Percentiles rank a stretch among this genome's conserved stretches.
Evolutionary conservation across 92 coral and sea anemone genomes (phyloP).

Genomic region (Parazoanthus atlanticus): DNA sequence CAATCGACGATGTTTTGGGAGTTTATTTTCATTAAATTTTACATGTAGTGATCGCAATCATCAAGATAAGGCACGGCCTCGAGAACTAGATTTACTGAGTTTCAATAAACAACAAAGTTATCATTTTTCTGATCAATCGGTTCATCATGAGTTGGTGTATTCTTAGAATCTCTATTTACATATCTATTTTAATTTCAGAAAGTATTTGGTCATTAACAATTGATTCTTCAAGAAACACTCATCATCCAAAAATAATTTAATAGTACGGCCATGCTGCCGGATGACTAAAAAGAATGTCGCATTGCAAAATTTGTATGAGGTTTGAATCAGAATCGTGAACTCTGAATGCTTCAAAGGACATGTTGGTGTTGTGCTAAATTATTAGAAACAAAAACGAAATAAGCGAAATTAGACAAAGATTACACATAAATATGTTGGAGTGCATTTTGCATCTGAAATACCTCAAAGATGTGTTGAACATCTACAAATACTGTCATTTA

Average conservation of each 20-base stretch:
- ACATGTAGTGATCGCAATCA: slow-evolving; percentile 22
- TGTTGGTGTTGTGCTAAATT: background rate
- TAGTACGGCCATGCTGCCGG: background rate
- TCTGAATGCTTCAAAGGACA: background rate
- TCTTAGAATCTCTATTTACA: slow-evolving; percentile 27
- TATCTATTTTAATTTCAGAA: background rate
- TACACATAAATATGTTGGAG: background rate
- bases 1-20: background rate
- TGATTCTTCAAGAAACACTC: slow-evolving; percentile 2
- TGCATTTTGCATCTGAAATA: background rate
- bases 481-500: background rate
- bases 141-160: slow-evolving; percentile 12
- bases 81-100: background rate
- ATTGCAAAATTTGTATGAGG: background rate
- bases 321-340: background rate
- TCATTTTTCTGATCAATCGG: background rate
- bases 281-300: background rate
- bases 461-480: background rate
- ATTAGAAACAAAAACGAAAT: background rate
- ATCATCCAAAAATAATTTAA: slow-evolving; percentile 29
- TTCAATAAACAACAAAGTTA: slow-evolving; percentile 14
- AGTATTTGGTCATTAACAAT: background rate
- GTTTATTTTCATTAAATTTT: slow-evolving; percentile 16
- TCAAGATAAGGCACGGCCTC: slow-evolving; percentile 20
- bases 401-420: background rate